phyloP scores from a whole-genome alignment of 2,113 vertebrate species.

The Anthoscopus minutus region DNA sequence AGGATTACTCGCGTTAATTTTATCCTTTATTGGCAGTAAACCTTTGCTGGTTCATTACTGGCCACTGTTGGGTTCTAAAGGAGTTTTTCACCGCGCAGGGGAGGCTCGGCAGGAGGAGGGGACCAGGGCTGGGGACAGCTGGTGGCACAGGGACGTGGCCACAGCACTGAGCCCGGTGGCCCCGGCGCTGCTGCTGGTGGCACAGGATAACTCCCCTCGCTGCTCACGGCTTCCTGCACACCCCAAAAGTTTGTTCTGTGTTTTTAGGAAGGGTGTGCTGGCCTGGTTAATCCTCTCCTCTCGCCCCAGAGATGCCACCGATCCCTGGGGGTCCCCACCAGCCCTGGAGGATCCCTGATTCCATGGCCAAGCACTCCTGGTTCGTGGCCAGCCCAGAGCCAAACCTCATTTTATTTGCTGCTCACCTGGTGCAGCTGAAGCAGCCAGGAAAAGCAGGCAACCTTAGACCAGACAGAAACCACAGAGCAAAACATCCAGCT shows the following conservation, averaged over 20 bases:
- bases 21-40: slow-evolving; percentile 14
- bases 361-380: neutral
- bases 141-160: accelerated
- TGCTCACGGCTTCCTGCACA: neutral
- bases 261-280: neutral
- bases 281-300: neutral
- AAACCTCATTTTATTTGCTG: slow-evolving; percentile 70
- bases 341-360: neutral
- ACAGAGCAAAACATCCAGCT: neutral
- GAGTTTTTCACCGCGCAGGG: neutral
- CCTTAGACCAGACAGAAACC: slow-evolving; percentile 69
- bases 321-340: neutral
- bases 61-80: neutral
- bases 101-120: neutral
- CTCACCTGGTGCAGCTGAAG: slow-evolving; percentile 65
- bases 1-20: neutral
- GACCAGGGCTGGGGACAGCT: neutral
- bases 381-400: neutral
- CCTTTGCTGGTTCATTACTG: neutral
- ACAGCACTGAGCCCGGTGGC: too few relatives aligned
- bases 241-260: accelerated
- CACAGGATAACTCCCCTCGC: neutral
- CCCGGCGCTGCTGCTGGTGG: accelerated
- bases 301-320: neutral
- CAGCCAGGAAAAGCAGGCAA: slow-evolving; percentile 47